Base-by-base conservation (phyloP, 1,140 invertebrate genomes). In the Laupala kohalensis region DNA sequence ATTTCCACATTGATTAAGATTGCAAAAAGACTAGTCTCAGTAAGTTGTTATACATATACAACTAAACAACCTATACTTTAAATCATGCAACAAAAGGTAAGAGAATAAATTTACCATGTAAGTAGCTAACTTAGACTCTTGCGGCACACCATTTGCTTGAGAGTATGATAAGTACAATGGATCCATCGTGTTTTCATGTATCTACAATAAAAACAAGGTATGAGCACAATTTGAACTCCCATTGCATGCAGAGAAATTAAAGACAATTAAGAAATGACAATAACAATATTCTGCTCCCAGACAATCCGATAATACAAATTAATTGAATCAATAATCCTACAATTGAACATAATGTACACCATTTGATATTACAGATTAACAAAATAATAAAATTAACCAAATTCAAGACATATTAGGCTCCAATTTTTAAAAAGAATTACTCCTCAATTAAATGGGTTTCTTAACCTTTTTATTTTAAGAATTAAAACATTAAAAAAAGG, bases 121-220 rank as follows among this genome's bases (percentile, higher is more conserved):
- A 75, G 90, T 91, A 71, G 90, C 90, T 77, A 93, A 83, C 81
- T 93, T 93, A 74, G 91, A 93, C 79, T 93, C 91, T 80, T 91
- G 86, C 65, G 91, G 91, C 77, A 92, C 86, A 77, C 89, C 90
- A 83, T 91, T 91, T 66, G 89, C 80, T 74, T 87, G 83, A 64
- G 84, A 82, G 76, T 84, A 86, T 12, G 76, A 71, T 70, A 77
- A 67, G 76, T 82, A 82, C 76, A 83, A 82, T 73, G 80, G 82
- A 79, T 84, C 82, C 83, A 84, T 80, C 74, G 26, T 70, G 63
- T 74, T 62, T 62, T 68, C 69, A n/a, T n/a, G n/a, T n/a, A n/a
- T 70, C 69, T 29, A 19, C 29, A 70, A 65, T 63, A 26, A 65
- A 53, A 53, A 53, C 37, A 2, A 53, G 1, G 37, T 19, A 13